Evolutionary conservation across 2,113 vertebrate genomes (phyloP).

Genomic region (Thryonomys swinderianus): DNA sequence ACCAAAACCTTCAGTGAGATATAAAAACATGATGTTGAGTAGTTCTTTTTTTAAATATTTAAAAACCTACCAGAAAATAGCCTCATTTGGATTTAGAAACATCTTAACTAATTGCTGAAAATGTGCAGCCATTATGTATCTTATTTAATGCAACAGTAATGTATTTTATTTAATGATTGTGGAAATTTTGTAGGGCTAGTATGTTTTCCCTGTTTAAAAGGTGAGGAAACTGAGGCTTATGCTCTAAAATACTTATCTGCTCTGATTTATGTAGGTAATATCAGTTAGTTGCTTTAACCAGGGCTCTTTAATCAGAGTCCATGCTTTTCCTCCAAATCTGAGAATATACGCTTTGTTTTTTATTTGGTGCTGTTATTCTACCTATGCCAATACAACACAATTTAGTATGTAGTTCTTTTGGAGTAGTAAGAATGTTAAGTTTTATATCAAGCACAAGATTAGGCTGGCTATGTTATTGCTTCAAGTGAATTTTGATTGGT

Average conservation of each 20-base stretch:
- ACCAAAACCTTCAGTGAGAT: not conserved
- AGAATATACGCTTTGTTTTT: conserved; percentile 41
- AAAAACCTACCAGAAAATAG: not conserved
- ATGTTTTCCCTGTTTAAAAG: conserved; percentile 70
- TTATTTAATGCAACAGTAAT: conserved; percentile 20
- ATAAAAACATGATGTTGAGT: not conserved
- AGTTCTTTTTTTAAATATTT: not conserved
- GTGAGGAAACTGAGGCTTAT: conserved; percentile 71
- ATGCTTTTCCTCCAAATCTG: conserved; percentile 4
- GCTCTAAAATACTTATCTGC: conserved; percentile 49
- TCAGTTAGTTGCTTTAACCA: conserved; percentile 27
- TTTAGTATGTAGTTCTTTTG: conserved; percentile 30
- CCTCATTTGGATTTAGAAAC: conserved; percentile 54
- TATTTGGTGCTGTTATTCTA: conserved; percentile 21
- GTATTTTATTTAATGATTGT: conserved; percentile 38
- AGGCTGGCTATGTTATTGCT: conserved; percentile 44
- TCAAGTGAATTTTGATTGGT: conserved; percentile 48
- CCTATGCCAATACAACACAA: not conserved
- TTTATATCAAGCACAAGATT: conserved; percentile 58
- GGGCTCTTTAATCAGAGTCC: not conserved
- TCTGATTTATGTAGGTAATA: not conserved
- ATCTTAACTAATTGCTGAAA: conserved; percentile 40
- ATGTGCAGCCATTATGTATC: not conserved
- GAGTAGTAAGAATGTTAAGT: conserved; percentile 39
- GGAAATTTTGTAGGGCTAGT: conserved; percentile 26